Evolutionary conservation across 53 echinoderm and acorn worm species (phyloP).

Genomic region (Crossaster papposus): DNA sequence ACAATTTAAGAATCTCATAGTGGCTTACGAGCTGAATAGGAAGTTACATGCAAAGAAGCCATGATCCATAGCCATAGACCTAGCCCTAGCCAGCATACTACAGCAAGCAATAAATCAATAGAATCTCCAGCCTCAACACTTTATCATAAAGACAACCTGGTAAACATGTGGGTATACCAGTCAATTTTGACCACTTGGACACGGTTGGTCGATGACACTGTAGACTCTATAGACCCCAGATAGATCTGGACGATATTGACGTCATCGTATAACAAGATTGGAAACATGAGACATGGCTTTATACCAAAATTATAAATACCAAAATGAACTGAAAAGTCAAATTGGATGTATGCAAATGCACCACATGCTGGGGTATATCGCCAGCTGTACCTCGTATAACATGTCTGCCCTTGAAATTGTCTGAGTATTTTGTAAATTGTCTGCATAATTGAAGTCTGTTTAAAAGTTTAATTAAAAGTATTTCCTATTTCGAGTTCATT

Average conservation of each 20-base stretch:
- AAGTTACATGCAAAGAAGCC: background rate
- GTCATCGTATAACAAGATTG: background rate
- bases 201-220: too few relatives aligned
- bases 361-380: too few relatives aligned
- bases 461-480: too few relatives aligned
- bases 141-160: background rate
- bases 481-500: too few relatives aligned
- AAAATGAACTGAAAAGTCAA: too few relatives aligned
- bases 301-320: background rate
- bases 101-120: background rate
- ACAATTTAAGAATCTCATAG: background rate
- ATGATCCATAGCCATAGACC: background rate
- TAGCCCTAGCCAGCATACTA: background rate
- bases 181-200: background rate
- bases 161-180: background rate
- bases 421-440: too few relatives aligned
- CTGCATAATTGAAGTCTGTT: too few relatives aligned
- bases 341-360: too few relatives aligned
- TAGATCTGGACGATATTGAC: background rate
- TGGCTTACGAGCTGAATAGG: background rate
- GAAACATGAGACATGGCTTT: background rate
- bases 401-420: too few relatives aligned
- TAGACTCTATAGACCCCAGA: background rate
- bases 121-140: background rate
- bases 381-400: too few relatives aligned